Evolutionary conservation across 2,113 vertebrate species (phyloP), one percentile per base, ranked within the genome.

Genomic region (Mus spicilegus): DNA sequence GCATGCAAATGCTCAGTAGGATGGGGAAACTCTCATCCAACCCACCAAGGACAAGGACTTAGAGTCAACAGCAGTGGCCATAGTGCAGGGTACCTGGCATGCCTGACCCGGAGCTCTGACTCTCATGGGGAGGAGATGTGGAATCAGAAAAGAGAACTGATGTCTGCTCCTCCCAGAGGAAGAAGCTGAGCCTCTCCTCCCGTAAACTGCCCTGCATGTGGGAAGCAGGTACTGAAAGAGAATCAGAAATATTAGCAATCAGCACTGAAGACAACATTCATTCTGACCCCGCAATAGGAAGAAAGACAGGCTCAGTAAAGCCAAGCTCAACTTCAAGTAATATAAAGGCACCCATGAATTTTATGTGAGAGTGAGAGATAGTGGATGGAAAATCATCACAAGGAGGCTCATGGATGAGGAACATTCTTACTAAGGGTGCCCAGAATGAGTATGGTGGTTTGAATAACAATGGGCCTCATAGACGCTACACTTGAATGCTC

Each of bases 61-160:
- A 11, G 0, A 39, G 39, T 4, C 36, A 13, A 1, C 4, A 36
- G 7, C 28, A 73, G 36, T n/a, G 51, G 67, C 0, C 9, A 17
- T 7, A 9, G 17, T 0, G 39, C 16, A 4, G 10, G 19, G 19
- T 36, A 1, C 42, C 42, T 80, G 1, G 3, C n/a, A 4, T 1
- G 0, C 0, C 42, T 46, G 16, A 14, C 5, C 0, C 0, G 0
- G 7, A 26, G 3, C n/a, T 65, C 11, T 1, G 46, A 61, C 33
- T 81, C 36, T 24, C n/a, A 39, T 3, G 33, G n/a, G n/a, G 51
- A 67, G 58, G 24, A 7, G 17, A 14, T n/a, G 19, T 0, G 2
- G 6, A 36, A 33, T 7, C 2, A 12, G 36, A 42, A 26, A 20
- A 9, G 49, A 65, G 22, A 9, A 19, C 14, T 49, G 20, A 24